A percentile compares a stretch with the other conserved stretches of the same genome.
Conservation (phyloP, 2,888 invertebrate genomes). For the Noctua janthe region DNA sequence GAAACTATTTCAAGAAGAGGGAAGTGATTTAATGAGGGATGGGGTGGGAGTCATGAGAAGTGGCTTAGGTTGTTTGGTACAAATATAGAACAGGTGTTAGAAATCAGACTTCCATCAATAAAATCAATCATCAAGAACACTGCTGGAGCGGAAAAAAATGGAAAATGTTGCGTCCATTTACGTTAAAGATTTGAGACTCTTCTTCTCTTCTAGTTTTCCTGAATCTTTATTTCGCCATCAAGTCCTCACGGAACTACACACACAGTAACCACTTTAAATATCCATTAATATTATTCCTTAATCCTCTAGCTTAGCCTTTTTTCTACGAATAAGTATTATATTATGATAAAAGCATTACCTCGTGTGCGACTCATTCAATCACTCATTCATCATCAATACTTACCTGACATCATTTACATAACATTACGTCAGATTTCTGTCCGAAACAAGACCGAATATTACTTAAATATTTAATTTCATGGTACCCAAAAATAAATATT, state of each 20-base stretch:
- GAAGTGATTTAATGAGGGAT: background rate
- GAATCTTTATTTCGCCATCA: background rate
- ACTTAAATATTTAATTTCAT: conserved; percentile 47
- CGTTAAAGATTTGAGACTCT: background rate
- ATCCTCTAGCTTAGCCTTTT: conserved; percentile 21
- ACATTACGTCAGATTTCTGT: conserved; percentile 47
- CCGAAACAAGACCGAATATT: conserved; percentile 44
- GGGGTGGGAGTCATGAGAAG: background rate
- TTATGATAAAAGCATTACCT: conserved; percentile 42
- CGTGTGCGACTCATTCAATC: background rate
- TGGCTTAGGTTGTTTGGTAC: background rate
- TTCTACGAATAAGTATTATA: conserved; percentile 18
- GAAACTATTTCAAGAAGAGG: background rate
- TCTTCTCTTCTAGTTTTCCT: background rate
- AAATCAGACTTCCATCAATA: background rate
- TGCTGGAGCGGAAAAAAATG: too few relatives aligned
- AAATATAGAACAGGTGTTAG: background rate
- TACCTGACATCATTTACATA: conserved; percentile 31
- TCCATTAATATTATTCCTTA: conserved; percentile 3
- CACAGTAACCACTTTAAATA: background rate
- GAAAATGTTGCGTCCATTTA: background rate
- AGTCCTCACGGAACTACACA: background rate
- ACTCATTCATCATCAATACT: too few relatives aligned
- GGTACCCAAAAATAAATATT: conserved; percentile 39
- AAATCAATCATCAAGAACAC: background rate